Base-by-base conservation (phyloP, 2,888 invertebrate genomes). In the Formica aserva region DNA sequence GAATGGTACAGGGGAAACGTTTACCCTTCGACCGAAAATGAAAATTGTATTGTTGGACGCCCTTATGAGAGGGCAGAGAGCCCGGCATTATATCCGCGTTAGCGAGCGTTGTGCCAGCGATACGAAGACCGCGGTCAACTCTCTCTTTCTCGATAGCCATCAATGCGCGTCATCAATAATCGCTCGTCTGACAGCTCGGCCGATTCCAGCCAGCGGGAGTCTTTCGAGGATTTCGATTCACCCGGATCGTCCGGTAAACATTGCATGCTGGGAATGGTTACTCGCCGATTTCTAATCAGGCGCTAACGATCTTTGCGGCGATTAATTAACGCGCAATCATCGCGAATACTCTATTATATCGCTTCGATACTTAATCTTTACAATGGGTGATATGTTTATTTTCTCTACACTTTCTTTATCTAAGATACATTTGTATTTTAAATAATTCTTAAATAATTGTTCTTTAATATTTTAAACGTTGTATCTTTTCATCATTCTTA, bases 101-200 rank as follows among this genome's bases (percentile, higher is more conserved):
- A 92, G 91, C 85, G 81, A 85, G 85, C 80, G 85, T 84, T 83
- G 85, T 88, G 87, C 85, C 85, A 82, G 75, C 78, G 38, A 38
- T 71, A 66, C 78, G 75, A 87, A 85, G 85, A 77, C 85, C 87
- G 89, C 88, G 92, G 92, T 92, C 92, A 92, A 90, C 88, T 89
- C 91, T 86, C 67, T 85, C 85, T 86, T 87, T 83, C 87, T 83
- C 86, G 86, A 86, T 87, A 87, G 87, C 87, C 90, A 90, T 91
- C 89, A 89, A 92, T 90, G 87, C 83, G 87, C 67, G 83, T 88
- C 92, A 92, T 92, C 92, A 92, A 92, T 92, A 92, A 92, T 91
- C 86, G 90, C 85, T 75, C 62, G 78, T 66, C 85, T 89, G 90
- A 90, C 90, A 90, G 90, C 81, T 71, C 74, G 35, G 57, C 62